A percentile compares a stretch with the other conserved stretches of the same genome.
phyloP scores from a whole-genome alignment of 2,888 invertebrate genomes.

The Leptinotarsa haldemani region DNA sequence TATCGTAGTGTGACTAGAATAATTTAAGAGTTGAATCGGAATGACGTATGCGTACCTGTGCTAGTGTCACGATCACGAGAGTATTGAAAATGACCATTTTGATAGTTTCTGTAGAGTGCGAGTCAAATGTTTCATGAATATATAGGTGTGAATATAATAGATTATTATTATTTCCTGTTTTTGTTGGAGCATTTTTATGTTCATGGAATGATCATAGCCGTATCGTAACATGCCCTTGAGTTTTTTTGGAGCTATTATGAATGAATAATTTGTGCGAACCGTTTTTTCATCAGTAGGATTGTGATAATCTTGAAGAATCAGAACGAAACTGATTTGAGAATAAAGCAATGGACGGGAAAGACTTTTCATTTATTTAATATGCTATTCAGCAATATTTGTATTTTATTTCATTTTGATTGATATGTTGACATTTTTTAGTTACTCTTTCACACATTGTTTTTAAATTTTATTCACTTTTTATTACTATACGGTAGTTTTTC shows the following conservation, averaged over 20 bases:
- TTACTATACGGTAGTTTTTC: too few species aligned
- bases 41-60: neutral
- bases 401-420: too few species aligned
- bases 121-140: neutral
- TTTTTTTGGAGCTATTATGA: neutral
- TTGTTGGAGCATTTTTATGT: neutral
- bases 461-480: too few species aligned
- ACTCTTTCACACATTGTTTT: too few species aligned
- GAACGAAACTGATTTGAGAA: neutral
- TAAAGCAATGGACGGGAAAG: too few species aligned
- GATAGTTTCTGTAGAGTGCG: neutral
- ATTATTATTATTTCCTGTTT: slow-evolving; percentile 2
- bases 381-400: too few species aligned
- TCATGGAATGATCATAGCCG: neutral
- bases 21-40: neutral
- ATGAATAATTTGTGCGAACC: neutral
- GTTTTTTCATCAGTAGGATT: neutral
- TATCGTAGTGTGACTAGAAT: too few species aligned
- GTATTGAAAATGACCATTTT: neutral
- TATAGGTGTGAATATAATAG: slow-evolving; percentile 8
- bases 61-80: neutral
- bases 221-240: neutral
- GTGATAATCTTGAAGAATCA: neutral
- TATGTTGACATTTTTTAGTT: too few species aligned
- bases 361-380: too few species aligned